Evolutionary conservation across 2,888 invertebrate species (phyloP), one percentile per base, ranked within the genome.

Genomic region (Nomada flava): DNA sequence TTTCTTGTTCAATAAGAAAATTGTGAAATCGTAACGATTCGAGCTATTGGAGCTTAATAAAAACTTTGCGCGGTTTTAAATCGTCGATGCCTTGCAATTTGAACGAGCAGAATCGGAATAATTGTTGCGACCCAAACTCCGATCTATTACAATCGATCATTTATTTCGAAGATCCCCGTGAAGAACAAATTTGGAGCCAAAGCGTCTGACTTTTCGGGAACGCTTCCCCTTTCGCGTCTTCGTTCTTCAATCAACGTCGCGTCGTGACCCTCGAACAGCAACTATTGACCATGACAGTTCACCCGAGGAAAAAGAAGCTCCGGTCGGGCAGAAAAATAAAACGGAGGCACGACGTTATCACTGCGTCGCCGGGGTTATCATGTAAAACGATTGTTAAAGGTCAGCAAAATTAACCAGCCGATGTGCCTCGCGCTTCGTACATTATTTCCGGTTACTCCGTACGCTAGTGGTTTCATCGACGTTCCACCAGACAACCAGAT

Each of bases 321-420:
- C 55, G n/a, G n/a, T 1, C 18, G 52, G 23, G 2, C 23, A 70
- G 26, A 81, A 75, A 71, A 68, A 63, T 18, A 59, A 75, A 67
- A 70, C 50, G 52, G 67, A 73, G 29, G 50, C 20, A 15, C 26
- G 15, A 10, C 64, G 57, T 71, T 82, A 82, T 84, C 79, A 52
- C 0, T 36, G 29, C 20, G 20, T 26, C 57, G 3, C n/a, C 11
- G 29, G 79, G 74, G 82, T 84, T 84, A 84, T 84, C 84, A 13
- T 11, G 57, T 47, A 23, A 53, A 74, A 80, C 57, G 82, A 76
- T 63, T 75, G 67, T 70, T 71, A 68, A 73, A 82, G 82, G 74
- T 79, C 76, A 76, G 76, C 73, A 73, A 79, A 82, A 82, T 82
- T 84, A 67, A 67, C 36, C 69, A 77, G 67, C 11, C 44, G 73